Base-by-base conservation (phyloP, 1,140 invertebrate genomes). In the Zeugodacus cucurbitae region DNA sequence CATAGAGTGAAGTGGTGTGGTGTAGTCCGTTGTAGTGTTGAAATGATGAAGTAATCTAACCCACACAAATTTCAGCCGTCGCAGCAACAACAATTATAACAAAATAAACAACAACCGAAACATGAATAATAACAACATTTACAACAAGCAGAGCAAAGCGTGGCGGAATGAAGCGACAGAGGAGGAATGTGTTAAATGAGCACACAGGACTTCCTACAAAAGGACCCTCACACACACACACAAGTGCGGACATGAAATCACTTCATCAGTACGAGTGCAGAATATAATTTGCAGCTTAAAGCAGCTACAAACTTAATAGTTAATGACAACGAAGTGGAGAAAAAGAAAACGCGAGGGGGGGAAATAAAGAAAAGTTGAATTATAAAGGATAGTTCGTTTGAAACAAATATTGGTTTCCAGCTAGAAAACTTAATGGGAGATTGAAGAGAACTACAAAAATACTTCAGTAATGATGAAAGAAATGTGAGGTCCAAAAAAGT, bases 241-340 rank as follows among this genome's bases (percentile, higher is more conserved):
- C 58, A 82, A 48, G 74, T 29, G 74, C 74, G 41, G n/a, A 54
- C 74, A 82, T 54, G 74, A 82, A 44, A 82, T 82, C 74, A 82
- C 74, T 82, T 82, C 74, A 48, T 26, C 41, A 54, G 41, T 4
- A 37, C 74, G 74, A 82, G 74, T 82, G 74, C n/a, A 48, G 74
- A 82, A 82, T 82, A 82, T 82, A 82, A 82, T 82, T 82, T 82
- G 74, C 74, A 82, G 41, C 74, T 82, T 82, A 82, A 82, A 48
- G 22, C 74, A 14, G 41, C 41, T 48, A 82, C 74, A 82, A 82
- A 82, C 41, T 82, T 82, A 82, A 82, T 82, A 82, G 74, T 82
- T 82, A 82, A 82, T 82, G 41, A 10, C 74, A 82, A 82, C 41
- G 11, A 34, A 70, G 17, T 5, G 58, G 10, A 6, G 26, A 10